Percentiles rank a stretch among this genome's conserved stretches.
Conservation (phyloP, 1,140 invertebrate genomes). For the Drosophila truncata region DNA sequence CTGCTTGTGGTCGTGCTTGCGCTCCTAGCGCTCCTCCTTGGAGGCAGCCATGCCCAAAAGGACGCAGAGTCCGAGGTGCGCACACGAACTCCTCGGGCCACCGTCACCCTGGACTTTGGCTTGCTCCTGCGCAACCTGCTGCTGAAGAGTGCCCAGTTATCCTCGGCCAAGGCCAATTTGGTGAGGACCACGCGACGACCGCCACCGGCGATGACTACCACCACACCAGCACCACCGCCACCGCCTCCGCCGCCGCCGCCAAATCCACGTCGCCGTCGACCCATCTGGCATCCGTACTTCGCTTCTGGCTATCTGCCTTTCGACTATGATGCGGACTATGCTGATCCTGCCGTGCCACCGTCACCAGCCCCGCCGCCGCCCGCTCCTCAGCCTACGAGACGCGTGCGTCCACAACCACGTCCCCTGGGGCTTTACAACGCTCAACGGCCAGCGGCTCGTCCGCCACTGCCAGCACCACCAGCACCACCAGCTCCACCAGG, state of each 20-base stretch:
- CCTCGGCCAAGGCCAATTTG: conserved; percentile 56
- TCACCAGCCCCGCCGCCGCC: conserved; percentile 12
- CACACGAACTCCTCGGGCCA: conserved; percentile 18
- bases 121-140: conserved; percentile 62
- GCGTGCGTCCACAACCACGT: conserved; percentile 44
- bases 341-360: conserved; percentile 13
- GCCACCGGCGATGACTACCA: conserved; percentile 25
- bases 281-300: conserved; percentile 59
- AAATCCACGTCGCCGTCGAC: conserved; percentile 28
- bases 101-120: conserved; percentile 68
- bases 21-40: conserved; percentile 15
- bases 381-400: conserved; percentile 33
- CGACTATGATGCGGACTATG: conserved; percentile 53
- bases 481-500: not conserved
- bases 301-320: conserved; percentile 32
- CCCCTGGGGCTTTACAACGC: conserved; percentile 12
- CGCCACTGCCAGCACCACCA: not conserved
- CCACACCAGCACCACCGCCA: conserved; percentile 27
- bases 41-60: conserved; percentile 1
- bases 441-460: not conserved
- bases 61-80: not conserved
- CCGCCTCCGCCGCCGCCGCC: conserved; percentile 34
- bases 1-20: conserved; percentile 14
- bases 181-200: conserved; percentile 37
- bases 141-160: conserved; percentile 68